A percentile compares a stretch with the other conserved stretches of the same genome.
phyloP scores from a whole-genome alignment of 2,888 invertebrate species.

The Clusia tigrina region DNA sequence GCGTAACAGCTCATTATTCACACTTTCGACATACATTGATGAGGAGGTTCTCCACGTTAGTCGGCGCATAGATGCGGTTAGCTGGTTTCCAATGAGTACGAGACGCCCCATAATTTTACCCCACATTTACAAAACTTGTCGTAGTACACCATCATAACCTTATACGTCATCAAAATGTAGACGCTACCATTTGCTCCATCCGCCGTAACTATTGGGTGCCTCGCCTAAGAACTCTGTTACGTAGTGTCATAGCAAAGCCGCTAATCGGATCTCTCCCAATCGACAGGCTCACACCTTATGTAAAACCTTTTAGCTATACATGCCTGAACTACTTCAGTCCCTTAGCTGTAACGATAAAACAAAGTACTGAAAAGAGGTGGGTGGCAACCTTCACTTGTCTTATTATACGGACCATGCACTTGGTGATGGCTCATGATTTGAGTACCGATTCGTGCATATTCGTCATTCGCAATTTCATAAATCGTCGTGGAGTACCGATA shows the following conservation, averaged over 20 bases:
- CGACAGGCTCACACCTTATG: no score
- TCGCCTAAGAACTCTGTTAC: conserved; percentile 10
- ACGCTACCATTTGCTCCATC: conserved; percentile 19
- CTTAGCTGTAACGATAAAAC: conserved; percentile 34
- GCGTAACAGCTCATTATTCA: no score
- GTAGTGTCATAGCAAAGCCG: conserved; percentile 19
- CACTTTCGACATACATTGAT: no score
- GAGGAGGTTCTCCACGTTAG: no score
- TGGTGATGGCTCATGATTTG: conserved; percentile 22
- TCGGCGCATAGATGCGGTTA: no score
- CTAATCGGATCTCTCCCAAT: conserved; percentile 33
- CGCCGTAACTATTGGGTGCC: conserved; percentile 23
- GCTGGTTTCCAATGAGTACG: no score
- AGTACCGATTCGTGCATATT: conserved; percentile 28
- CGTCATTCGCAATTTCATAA: conserved; percentile 24
- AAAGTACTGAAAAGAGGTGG: conserved; percentile 35
- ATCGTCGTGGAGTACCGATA: conserved; percentile 20
- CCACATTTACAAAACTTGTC: no score
- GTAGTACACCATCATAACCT: conserved; percentile 12
- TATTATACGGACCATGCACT: conserved; percentile 19
- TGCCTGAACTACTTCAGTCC: conserved; percentile 33
- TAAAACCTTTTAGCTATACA: conserved; percentile 29
- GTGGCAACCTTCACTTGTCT: conserved; percentile 32
- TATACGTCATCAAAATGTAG: conserved; percentile 25
- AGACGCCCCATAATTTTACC: no score